Base-by-base conservation (phyloP, 2,113 vertebrate genomes). In the Centropus unirufus region DNA sequence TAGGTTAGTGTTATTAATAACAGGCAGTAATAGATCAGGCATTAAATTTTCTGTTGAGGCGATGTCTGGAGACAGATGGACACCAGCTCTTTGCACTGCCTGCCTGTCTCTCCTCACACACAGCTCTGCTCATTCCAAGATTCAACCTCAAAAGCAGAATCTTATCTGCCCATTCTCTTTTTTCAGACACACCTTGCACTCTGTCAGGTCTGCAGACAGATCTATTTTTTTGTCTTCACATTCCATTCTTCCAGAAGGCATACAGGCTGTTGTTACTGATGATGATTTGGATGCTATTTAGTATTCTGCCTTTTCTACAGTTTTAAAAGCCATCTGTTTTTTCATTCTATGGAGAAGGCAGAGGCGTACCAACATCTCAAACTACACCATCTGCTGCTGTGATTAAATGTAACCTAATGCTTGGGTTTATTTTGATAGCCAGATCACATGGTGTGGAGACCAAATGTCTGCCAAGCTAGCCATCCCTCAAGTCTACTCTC, bases 51-150 rank as follows among this genome's bases (percentile, higher is more conserved):
- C 39, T 49, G 78, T 62, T 77, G 49, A 2, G 3, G n/a, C 49
- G n/a, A 66, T 47, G 17, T 8, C 51, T 83, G 23, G 22, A 55
- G 51, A 86, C 20, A 72, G 77, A 72, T 6, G 18, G 62, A 62
- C 4, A 21, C 18, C 55, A 63, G 59, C 51, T 78, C 54, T 88
- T 86, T 27, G 14, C n/a, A 59, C 22, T 52, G 52, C 30, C 46
- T 52, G 16, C 9, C 34, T 57, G 24, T 34, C 17, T 78, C 76
- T 68, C 36, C 36, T 19, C 74, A 57, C 6, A 5, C 0, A 0
- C 15, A 68, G 69, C 14, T 32, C 49, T 46, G 27, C 39, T 61
- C 64, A 51, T 51, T 80, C 51, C n/a, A 73, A 83, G 46, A 66
- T 23, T 76, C 40, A 61, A 24, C 24, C 21, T 46, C 59, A 75